Percentiles rank a stretch among this genome's conserved stretches.
Evolutionary conservation across 2,888 invertebrate genomes (phyloP).

Genomic region (Phytoseiulus persimilis): DNA sequence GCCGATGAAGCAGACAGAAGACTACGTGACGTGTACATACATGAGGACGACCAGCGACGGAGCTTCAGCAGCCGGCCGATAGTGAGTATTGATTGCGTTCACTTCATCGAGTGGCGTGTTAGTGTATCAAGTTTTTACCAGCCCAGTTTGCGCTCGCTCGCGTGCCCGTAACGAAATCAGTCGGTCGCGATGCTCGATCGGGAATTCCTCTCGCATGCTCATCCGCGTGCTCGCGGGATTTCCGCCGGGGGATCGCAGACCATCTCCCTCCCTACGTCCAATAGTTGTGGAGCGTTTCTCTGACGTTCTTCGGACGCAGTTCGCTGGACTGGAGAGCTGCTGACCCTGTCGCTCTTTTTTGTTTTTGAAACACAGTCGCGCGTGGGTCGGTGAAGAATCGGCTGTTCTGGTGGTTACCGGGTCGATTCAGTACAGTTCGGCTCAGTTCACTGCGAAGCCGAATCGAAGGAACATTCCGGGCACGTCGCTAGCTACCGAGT

Average conservation of each 20-base stretch:
- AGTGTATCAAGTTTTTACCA: no score
- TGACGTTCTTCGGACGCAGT: no score
- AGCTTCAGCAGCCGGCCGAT: neutral
- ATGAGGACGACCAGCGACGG: neutral
- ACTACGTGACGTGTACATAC: conserved; percentile 5
- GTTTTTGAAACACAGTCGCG: neutral
- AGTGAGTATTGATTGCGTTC: neutral
- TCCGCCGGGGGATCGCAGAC: no score
- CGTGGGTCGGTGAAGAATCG: neutral
- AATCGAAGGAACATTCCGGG: neutral
- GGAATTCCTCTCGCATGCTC: no score
- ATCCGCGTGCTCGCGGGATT: no score
- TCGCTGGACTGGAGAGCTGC: neutral
- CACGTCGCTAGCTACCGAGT: neutral
- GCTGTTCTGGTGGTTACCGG: neutral
- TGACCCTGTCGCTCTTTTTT: neutral
- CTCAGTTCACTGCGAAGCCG: neutral
- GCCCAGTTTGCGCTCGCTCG: no score
- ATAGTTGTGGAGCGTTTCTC: no score
- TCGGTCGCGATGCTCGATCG: no score
- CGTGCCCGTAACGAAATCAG: no score
- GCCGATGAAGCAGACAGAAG: neutral
- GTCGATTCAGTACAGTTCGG: neutral
- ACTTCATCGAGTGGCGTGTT: neutral
- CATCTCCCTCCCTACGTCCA: no score